Conservation (phyloP, 2,888 invertebrate species). For the Drosophila borborema region DNA sequence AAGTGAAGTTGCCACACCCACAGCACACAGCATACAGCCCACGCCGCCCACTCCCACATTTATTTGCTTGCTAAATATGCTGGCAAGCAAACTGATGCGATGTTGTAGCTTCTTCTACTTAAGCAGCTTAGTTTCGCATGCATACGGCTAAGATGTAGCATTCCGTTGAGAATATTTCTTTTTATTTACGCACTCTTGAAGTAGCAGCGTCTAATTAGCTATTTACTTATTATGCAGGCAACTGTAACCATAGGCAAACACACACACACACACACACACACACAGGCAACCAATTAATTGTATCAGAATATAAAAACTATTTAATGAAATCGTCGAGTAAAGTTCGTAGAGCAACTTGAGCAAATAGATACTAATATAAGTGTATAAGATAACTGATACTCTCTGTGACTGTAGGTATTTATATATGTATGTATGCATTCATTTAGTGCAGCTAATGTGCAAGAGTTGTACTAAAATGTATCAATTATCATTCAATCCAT, state of each 20-base stretch:
- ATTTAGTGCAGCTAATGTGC: background rate
- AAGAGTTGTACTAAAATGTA: background rate
- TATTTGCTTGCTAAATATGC: constrained; percentile 11
- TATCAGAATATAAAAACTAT: background rate
- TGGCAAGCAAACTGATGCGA: constrained; percentile 26
- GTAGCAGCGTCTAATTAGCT: constrained; percentile 16
- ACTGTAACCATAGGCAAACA: constrained; percentile 7
- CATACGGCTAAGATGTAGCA: background rate
- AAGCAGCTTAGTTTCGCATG: constrained; percentile 25
- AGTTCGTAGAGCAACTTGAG: no score
- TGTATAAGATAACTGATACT: no score
- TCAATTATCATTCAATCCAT: background rate
- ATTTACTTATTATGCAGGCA: constrained; percentile 7
- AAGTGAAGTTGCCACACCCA: background rate
- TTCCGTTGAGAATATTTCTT: constrained; percentile 2
- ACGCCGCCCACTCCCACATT: background rate
- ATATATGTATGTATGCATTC: background rate
- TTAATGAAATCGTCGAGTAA: background rate
- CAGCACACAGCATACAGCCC: no score
- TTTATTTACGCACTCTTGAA: constrained; percentile 3
- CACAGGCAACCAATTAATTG: constrained; percentile 5
- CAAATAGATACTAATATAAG: no score
- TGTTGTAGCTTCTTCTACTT: constrained; percentile 12
- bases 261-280: background rate
- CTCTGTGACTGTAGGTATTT: background rate